Evolutionary conservation across 2,888 invertebrate species (phyloP).

Genomic region (Drosophila subsilvestris): DNA sequence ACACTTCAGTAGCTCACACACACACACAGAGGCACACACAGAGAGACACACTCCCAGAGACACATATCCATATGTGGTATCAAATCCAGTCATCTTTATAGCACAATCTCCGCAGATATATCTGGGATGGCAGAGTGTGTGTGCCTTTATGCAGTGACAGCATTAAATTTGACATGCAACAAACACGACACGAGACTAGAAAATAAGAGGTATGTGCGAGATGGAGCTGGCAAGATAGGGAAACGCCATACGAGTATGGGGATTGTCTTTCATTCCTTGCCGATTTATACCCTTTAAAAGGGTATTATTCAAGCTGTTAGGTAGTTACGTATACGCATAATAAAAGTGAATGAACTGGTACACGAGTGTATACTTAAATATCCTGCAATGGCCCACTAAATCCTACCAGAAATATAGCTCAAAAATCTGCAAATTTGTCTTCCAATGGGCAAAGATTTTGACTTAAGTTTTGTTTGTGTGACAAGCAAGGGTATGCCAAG

Average conservation of each 20-base stretch:
- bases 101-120: not conserved
- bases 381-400: not conserved
- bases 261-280: not conserved
- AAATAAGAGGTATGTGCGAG: not conserved
- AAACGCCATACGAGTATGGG: not conserved
- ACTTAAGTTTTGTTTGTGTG: no score
- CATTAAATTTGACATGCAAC: conserved; percentile 58
- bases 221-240: conserved; percentile 1
- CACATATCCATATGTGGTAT: not conserved
- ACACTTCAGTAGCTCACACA: not conserved
- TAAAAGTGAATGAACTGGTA: not conserved
- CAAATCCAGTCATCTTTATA: not conserved
- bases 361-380: not conserved
- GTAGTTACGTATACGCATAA: no score
- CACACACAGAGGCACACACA: no score
- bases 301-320: not conserved
- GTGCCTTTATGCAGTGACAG: conserved; percentile 41
- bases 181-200: not conserved
- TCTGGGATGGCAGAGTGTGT: conserved; percentile 1
- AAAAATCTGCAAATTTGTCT: not conserved
- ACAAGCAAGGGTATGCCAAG: not conserved
- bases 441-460: no score
- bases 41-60: no score
- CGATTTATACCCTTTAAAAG: not conserved
- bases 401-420: not conserved